Conservation (phyloP, 2,888 invertebrate genomes). For the Panzeria rudis region DNA sequence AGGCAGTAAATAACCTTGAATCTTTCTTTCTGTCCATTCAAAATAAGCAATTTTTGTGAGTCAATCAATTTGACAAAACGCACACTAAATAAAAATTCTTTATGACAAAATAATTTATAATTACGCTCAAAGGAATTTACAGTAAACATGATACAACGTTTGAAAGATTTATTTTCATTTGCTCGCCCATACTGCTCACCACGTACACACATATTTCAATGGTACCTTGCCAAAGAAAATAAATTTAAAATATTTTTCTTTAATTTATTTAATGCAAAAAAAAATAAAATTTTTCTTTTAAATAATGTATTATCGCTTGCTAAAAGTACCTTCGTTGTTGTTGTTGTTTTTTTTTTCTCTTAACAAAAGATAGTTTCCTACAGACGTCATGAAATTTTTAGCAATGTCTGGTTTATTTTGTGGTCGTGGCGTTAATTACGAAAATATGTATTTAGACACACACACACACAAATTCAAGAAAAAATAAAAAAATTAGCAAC, state of each 20-base stretch:
- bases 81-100: not conserved
- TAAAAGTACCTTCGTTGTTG: conserved; percentile 12
- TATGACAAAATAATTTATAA: conserved; percentile 9
- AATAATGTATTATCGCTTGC: conserved; percentile 6
- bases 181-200: not conserved
- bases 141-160: conserved; percentile 4
- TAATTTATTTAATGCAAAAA: conserved; percentile 46
- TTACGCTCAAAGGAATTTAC: conserved; percentile 10
- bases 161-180: conserved; percentile 22
- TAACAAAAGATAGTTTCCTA: conserved; percentile 39
- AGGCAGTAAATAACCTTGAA: too few species aligned
- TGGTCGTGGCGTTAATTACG: conserved; percentile 43
- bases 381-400: conserved; percentile 61
- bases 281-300: not conserved
- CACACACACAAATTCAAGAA: conserved; percentile 6
- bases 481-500: conserved; percentile 52
- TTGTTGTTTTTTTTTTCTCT: not conserved
- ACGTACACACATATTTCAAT: not conserved
- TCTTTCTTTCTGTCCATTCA: not conserved
- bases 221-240: conserved; percentile 53
- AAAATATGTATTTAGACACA: conserved; percentile 9
- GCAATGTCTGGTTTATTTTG: conserved; percentile 53
- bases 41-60: not conserved
- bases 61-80: not conserved
- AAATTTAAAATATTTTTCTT: conserved; percentile 43